phyloP scores from a whole-genome alignment of 1,140 invertebrate species.

The Apis cerana region DNA sequence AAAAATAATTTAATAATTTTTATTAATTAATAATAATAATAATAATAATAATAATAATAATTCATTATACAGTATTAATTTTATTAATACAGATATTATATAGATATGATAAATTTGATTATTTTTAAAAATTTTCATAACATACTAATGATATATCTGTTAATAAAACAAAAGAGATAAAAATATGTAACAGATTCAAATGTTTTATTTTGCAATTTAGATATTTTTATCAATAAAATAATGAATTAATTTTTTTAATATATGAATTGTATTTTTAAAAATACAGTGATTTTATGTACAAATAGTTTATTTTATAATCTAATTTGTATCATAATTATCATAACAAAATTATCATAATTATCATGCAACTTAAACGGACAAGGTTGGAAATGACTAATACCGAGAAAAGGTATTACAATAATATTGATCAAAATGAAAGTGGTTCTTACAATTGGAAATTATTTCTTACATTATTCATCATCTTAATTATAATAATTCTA shows the following conservation, averaged over 20 bases:
- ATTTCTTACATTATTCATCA: slow-evolving; percentile 7
- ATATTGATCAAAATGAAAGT: slow-evolving; percentile 8
- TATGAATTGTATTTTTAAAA: slow-evolving; percentile 1
- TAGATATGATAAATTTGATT: not conserved
- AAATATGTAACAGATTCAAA: not conserved
- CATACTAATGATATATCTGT: not conserved
- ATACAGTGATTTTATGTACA: not conserved
- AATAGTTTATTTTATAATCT: not conserved
- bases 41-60: too few relatives aligned
- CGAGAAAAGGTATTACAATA: slow-evolving; percentile 15
- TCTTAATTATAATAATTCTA: slow-evolving; percentile 10
- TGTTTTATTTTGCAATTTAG: slow-evolving; percentile 19
- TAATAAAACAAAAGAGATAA: slow-evolving; percentile 4
- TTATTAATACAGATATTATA: not conserved
- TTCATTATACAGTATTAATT: not conserved
- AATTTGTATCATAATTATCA: not conserved
- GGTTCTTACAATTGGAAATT: slow-evolving; percentile 19
- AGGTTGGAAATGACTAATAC: slow-evolving; percentile 3
- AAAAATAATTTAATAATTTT: not conserved
- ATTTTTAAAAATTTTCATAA: not conserved
- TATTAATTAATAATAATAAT: too few relatives aligned
- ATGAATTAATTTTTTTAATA: not conserved
- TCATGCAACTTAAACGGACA: slow-evolving; percentile 11
- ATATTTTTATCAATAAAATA: slow-evolving; percentile 9
- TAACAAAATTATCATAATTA: not conserved